Evolutionary conservation across 2,113 vertebrate species (phyloP), one percentile per base, ranked within the genome.

Genomic region (Psephotus haematonotus): DNA sequence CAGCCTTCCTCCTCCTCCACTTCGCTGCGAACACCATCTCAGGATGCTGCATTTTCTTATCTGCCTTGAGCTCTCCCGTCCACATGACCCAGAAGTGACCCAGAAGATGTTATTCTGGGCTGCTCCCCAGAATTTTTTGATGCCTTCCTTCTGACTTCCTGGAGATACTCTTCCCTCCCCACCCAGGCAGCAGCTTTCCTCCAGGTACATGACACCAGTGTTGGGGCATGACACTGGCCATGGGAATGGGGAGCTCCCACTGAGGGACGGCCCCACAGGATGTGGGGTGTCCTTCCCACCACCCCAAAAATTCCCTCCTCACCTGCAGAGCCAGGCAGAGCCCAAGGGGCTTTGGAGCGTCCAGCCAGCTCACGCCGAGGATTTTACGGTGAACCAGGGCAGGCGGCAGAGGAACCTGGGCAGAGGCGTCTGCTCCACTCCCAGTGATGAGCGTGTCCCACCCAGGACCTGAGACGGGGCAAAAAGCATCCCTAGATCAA

Each of bases 371-470:
- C 79, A 98, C 81, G 1, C 94, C 95, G 95, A 98, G 91, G 93
- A 97, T 95, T 35, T 97, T 96, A 63, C 83, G 98, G 94, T 97
- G 98, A 88, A 98, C 97, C 81, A 98, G 89, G 1, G 96, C 46
- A 0, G 97, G 92, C 11, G 98, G 98, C 85, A 98, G 95, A 35
- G 97, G 97, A 82, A 97, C 72, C 27, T 96, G 98, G 88, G 97
- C 86, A 71, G 95, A 90, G 6, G 82, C 3, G 2, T 97, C 98
- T n/a, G 97, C 98, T 69, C 98, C 71, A 10, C 97, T 97, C 82
- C 98, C 80, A 27, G 50, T 8, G 5, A 52, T 1, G 0, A 82
- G 75, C 3, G 65, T 70, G 75, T 97, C 96, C 88, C 75, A 94
- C 50, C 97, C 70, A n/a, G 49, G 10, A 46, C 92, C 97, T 98